Conservation (phyloP, 1,140 invertebrate genomes). For the Liolophura sinensis region DNA sequence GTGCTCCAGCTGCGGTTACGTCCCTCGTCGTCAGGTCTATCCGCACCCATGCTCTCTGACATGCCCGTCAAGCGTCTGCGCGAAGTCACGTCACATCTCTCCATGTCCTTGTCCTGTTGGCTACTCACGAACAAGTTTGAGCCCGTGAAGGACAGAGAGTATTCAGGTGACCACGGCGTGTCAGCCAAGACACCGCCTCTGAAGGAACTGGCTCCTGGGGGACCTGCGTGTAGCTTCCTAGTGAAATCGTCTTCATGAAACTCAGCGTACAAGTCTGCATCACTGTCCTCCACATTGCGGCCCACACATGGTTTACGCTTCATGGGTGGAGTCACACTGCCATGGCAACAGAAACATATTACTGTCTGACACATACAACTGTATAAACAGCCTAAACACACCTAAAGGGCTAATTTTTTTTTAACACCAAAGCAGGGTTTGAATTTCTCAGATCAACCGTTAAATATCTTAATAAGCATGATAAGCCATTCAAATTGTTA, state of each 20-base stretch:
- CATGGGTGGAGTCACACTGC: slow-evolving; percentile 35
- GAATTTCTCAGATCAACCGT: not conserved
- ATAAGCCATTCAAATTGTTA: too few relatives aligned
- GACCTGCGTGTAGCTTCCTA: too few relatives aligned
- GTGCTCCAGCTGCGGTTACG: slow-evolving; percentile 45
- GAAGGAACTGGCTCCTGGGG: too few relatives aligned
- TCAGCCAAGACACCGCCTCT: too few relatives aligned
- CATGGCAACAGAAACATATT: slow-evolving; percentile 13
- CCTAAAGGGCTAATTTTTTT: too few relatives aligned
- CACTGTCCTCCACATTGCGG: slow-evolving; percentile 53
- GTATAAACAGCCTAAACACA: too few relatives aligned
- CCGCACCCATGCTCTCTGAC: not conserved
- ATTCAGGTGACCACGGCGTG: too few relatives aligned
- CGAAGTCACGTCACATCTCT: too few relatives aligned
- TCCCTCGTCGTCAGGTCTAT: slow-evolving; percentile 13
- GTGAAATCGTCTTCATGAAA: slow-evolving; percentile 40
- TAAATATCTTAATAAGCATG: too few relatives aligned
- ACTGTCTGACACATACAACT: not conserved
- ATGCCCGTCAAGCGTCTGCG: not conserved
- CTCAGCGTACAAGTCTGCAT: slow-evolving; percentile 54
- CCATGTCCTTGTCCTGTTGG: too few relatives aligned
- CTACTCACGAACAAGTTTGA: too few relatives aligned
- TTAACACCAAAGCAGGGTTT: not conserved
- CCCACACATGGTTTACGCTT: slow-evolving; percentile 45
- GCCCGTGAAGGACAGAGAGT: too few relatives aligned